Base-by-base conservation (phyloP, 2,888 invertebrate species). In the Epinotia ramella region DNA sequence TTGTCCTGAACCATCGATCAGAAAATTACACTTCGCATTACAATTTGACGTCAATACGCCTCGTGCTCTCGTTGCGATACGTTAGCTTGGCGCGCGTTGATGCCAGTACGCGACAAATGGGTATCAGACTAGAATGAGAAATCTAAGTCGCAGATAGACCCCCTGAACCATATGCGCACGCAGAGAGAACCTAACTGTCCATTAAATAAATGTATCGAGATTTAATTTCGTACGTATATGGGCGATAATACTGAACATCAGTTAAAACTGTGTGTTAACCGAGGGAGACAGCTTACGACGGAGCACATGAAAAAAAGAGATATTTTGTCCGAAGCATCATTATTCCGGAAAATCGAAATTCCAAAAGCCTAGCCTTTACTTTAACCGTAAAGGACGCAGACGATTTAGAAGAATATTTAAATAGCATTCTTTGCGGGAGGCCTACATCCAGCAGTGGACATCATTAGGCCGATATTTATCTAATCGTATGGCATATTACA, bases 1-100 rank as follows among this genome's bases (percentile, higher is more conserved):
- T 91, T 91, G 90, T 91, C 67, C 67, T 57, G 67, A 67, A 53
- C 67, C 67, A 46, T 72, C 53, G 16, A 53, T 53, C 53, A 53
- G 53, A 53, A n/a, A 53, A 53, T n/a, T 53, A n/a, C n/a, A n/a
- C 16, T 53, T 53, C 7, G 53, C 6, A 53, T n/a, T 53, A n/a
- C 53, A 53, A n/a, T 53, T 53, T n/a, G 53, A n/a, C n/a, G n/a
- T 53, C 53, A 53, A 53, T n/a, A 53, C n/a, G n/a, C n/a, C 5
- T 2, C 53, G 53, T 13, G 53, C 2, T 7, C 53, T 53, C 7
- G 16, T 7, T 53, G n/a, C 6, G n/a, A 4, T n/a, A 49, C 16
- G 16, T 16, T 49, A 16, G 53, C n/a, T 53, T 1, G n/a, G n/a
- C n/a, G 6, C 53, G 53, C 7, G 53, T 53, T 6, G 49, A 16